Percentiles rank a stretch among this genome's conserved stretches.
Evolutionary conservation across 2,888 invertebrate genomes (phyloP).

Genomic region (Gortyna flavago): DNA sequence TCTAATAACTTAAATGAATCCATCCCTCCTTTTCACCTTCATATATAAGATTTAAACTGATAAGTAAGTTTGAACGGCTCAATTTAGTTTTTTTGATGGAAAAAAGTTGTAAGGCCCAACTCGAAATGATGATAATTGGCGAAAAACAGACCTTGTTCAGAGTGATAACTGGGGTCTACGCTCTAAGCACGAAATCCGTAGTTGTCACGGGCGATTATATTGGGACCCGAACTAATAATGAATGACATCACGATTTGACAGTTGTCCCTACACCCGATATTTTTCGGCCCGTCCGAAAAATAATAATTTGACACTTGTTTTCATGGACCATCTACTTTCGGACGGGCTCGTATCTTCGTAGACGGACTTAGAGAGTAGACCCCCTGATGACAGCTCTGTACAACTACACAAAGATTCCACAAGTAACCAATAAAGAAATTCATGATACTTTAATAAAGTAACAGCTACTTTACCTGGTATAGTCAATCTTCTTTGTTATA

Average conservation of each 20-base stretch:
- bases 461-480: conserved; percentile 92
- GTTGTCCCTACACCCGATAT: too few species aligned
- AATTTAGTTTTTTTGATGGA: background rate
- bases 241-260: too few species aligned
- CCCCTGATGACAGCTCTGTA: background rate
- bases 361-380: too few species aligned
- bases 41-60: background rate
- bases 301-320: too few species aligned
- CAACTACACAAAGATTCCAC: background rate
- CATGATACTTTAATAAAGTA: background rate
- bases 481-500: conserved; percentile 98
- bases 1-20: background rate
- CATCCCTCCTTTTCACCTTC: background rate
- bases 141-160: background rate
- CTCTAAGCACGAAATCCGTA: too few species aligned
- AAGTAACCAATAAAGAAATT: background rate
- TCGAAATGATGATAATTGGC: background rate
- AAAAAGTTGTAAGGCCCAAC: background rate
- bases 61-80: background rate
- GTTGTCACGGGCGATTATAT: too few species aligned
- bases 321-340: too few species aligned
- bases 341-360: too few species aligned
- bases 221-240: too few species aligned
- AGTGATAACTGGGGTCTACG: background rate
- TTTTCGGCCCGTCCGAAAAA: too few species aligned